These are phyloP conservation scores for Meta bourneti DNA, from an alignment of 2,888 invertebrate species.

Conservation along the genomic window DNA sequence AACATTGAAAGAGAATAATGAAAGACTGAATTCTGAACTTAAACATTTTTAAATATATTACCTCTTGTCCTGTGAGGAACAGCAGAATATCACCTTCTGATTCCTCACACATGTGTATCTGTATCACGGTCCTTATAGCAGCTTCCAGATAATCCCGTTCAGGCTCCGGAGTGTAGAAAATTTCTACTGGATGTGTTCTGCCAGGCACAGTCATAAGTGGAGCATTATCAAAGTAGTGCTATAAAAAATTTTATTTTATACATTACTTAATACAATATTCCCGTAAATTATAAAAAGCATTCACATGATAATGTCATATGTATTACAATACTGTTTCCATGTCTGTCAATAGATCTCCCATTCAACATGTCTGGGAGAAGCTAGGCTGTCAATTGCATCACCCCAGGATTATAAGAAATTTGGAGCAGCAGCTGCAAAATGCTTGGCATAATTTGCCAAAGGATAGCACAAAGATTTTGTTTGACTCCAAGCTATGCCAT, in stretches of 20 bases:
- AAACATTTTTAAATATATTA: slow-evolving; percentile 77
- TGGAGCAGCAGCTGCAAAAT: no score
- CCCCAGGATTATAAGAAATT: no score
- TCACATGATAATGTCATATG: no score
- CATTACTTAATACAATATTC: background rate
- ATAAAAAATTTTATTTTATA: slow-evolving; percentile 75
- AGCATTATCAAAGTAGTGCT: slow-evolving; percentile 96
- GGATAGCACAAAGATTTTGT: no score
- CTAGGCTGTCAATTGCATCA: no score
- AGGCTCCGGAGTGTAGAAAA: slow-evolving; percentile 99
- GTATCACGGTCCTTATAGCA: slow-evolving; percentile 97
- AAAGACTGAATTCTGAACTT: no score
- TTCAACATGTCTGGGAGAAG: no score
- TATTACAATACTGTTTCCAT: background rate
- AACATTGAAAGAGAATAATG: no score
- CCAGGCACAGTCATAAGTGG: slow-evolving; percentile 99
- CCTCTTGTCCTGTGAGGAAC: slow-evolving; percentile 90
- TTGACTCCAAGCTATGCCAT: no score
- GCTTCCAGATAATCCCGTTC: slow-evolving; percentile 99
- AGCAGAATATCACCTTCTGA: slow-evolving; percentile 94
- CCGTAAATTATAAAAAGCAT: no score
- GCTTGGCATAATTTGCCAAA: no score
- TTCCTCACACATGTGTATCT: slow-evolving; percentile 98
- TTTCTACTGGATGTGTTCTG: slow-evolving; percentile 96
- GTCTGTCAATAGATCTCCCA: background rate